Evolutionary conservation across 1,140 invertebrate species (phyloP), one percentile per base, ranked within the genome.

Genomic region (Magallana angulata): DNA sequence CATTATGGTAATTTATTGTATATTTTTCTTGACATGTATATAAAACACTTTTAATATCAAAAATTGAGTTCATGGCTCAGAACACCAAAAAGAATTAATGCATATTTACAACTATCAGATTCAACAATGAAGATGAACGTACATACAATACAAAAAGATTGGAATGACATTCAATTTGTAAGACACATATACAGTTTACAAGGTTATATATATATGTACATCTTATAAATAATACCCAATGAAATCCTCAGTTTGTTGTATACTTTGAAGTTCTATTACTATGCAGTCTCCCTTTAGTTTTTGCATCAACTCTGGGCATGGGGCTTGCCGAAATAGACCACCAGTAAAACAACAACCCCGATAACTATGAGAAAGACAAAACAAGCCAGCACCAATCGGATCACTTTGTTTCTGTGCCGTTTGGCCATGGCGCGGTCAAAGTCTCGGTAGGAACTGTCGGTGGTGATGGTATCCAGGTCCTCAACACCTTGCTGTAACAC

Each of bases 401-500:
- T 71, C 16, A 86, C 68, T 64, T 59, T 76, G 56, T 57, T 91
- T 7, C 89, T 82, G 36, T 89, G 80, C 68, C 89, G 83, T 71
- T 86, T 90, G 59, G 89, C 89, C 16, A 90, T 30, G 1, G 86
- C 90, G 36, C 83, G 85, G 81, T 87, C 60, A n/a, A 91, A 87
- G 24, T 89, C 62, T 71, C 80, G 58, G 82, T 91, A 91, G 6
- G 81, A 18, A 30, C 84, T 71, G 18, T 88, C 48, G 60, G 60
- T 82, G 71, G 81, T 85, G 85, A 91, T 85, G n/a, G 59, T 85
- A 30, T 90, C 89, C 8, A 90, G 88, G 48, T 89, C 89, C 58
- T 84, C 57, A 48, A 86, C 59, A 14, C 80, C 86, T 12, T 85
- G 60, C 90, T 89, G 81, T 18, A 86, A 89, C 5, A 56, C 62